Base-by-base conservation (phyloP, 2,888 invertebrate species). In the Ernsta delagoae region DNA sequence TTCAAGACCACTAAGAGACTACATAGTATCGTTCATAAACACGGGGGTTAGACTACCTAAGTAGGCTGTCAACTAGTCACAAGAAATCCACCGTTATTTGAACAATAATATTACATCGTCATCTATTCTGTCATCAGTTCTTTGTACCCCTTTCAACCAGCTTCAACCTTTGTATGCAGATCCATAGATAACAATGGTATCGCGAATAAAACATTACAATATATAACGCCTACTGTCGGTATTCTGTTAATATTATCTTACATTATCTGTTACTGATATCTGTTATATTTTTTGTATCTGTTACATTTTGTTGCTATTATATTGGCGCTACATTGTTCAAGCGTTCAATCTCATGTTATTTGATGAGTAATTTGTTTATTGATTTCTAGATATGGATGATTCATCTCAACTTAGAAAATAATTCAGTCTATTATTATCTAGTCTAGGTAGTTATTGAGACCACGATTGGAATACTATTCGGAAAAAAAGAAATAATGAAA, bases 21-120 rank as follows among this genome's bases (percentile, higher is more conserved):
- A n/a, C n/a, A n/a, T n/a, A n/a, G n/a, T n/a, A n/a, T n/a, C n/a
- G n/a, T n/a, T n/a, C n/a, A n/a, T n/a, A n/a, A n/a, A n/a, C n/a
- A n/a, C n/a, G n/a, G n/a, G n/a, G n/a, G n/a, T n/a, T n/a, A n/a
- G n/a, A n/a, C n/a, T n/a, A n/a, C n/a, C n/a, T n/a, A n/a, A n/a
- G n/a, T n/a, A n/a, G n/a, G n/a, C n/a, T n/a, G n/a, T n/a, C n/a
- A n/a, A n/a, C n/a, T n/a, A n/a, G 36, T 65, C 70, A 70, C 70
- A 71, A 61, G 61, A 53, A 45, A 45, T 45, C 45, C 45, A 70
- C 74, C 72, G 73, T 73, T 74, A 73, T 50, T 31, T 12, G 59
- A 45, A 71, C 73, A 70, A 71, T 71, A 63, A 56, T 65, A 67
- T 61, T 5, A 36, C 36, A 36, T 59, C 71, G 71, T 65, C 48